A percentile compares a stretch with the other conserved stretches of the same genome.
Conservation (phyloP, 2,888 invertebrate species). For the Eristalis tenax region DNA sequence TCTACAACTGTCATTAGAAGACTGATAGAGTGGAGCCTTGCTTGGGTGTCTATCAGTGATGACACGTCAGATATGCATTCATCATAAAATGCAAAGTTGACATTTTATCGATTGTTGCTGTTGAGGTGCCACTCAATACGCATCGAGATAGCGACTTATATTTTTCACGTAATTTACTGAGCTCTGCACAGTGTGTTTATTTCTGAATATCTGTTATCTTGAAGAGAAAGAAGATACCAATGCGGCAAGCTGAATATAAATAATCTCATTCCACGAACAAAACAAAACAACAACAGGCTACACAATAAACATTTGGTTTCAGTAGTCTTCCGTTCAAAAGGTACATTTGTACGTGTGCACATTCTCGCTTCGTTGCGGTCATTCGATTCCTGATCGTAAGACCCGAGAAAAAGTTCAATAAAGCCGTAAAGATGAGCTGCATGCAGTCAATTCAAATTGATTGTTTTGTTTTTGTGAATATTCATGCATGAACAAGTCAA, state of each 20-base stretch:
- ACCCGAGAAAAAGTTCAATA: background rate
- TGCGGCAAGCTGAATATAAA: background rate
- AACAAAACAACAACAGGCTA: background rate
- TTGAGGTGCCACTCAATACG: background rate
- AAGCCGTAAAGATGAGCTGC: background rate
- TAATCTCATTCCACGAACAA: background rate
- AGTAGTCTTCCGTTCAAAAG: background rate
- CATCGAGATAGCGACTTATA: background rate
- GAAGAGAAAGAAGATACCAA: background rate
- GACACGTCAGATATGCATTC: too few relatives aligned
- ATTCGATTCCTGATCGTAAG: background rate
- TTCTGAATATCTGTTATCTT: background rate
- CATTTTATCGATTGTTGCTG: background rate
- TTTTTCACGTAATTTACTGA: background rate
- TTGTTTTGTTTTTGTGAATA: constrained; percentile 40
- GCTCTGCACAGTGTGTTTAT: background rate
- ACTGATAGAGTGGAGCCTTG: too few relatives aligned
- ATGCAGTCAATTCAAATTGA: background rate
- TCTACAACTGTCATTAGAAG: too few relatives aligned
- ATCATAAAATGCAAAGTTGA: background rate
- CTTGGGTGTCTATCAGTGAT: too few relatives aligned
- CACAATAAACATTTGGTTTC: background rate
- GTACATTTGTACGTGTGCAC: background rate
- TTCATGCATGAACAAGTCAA: background rate
- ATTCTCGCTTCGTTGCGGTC: background rate